These are phyloP conservation scores for Oikopleura vanhoeffeni DNA, from an alignment of 23 tunicate species.

Conservation along the genomic window DNA sequence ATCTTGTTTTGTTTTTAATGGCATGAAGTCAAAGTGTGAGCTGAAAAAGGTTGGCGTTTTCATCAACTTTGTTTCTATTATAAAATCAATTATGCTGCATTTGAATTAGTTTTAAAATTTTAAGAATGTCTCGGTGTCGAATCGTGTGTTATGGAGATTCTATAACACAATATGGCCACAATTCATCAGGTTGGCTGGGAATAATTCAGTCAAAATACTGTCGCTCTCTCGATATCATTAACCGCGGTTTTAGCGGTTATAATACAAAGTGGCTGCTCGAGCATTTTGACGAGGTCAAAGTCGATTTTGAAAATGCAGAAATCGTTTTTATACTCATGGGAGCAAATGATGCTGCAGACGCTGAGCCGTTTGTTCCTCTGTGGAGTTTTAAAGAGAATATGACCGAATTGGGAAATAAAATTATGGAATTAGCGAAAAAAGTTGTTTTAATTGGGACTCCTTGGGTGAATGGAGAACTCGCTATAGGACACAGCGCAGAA, in stretches of 20 bases:
- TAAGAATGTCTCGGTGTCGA: neutral
- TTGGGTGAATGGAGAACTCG: neutral
- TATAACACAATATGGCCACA: neutral
- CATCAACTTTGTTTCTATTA: no score
- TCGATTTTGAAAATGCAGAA: neutral
- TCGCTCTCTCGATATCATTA: neutral
- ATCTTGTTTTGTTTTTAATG: no score
- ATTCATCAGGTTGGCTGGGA: conserved; percentile 6
- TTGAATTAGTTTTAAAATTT: no score
- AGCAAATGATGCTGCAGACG: neutral
- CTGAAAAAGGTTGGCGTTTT: no score
- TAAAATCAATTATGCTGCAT: no score
- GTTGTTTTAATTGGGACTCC: neutral
- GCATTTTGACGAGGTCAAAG: neutral
- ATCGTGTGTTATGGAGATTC: conserved; percentile 1
- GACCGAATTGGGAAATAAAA: neutral
- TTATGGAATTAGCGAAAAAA: neutral
- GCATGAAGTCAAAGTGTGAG: no score
- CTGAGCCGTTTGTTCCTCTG: neutral
- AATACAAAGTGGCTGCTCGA: neutral
- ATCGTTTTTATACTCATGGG: neutral
- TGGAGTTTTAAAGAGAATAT: neutral
- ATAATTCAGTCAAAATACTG: neutral
- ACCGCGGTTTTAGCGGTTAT: conserved; percentile 11
- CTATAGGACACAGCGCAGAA: no score